Conservation (phyloP, 2,888 invertebrate genomes). For the Phalera bucephala region DNA sequence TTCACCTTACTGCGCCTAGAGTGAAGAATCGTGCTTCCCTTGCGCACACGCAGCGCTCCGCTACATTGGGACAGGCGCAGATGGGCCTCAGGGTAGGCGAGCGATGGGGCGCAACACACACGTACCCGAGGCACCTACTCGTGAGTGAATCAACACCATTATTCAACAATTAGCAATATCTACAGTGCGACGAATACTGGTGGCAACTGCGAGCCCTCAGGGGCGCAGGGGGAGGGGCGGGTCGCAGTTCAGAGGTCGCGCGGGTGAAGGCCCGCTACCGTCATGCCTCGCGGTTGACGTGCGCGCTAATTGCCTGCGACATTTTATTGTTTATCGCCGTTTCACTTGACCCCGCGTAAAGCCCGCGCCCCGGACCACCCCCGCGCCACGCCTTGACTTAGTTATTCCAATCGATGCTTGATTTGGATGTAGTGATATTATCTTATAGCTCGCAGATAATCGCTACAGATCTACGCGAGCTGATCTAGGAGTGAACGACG, state of each 20-base stretch:
- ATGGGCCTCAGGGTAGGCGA: too few relatives aligned
- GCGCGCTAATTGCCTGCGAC: neutral
- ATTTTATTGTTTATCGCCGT: neutral
- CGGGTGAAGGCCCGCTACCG: neutral
- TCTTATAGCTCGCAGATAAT: too few relatives aligned
- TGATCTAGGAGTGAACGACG: too few relatives aligned
- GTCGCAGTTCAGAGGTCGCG: neutral
- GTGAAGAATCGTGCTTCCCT: too few relatives aligned
- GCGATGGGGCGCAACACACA: too few relatives aligned
- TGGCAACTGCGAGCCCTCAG: neutral
- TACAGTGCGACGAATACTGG: neutral
- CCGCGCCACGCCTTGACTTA: neutral
- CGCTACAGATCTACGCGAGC: too few relatives aligned
- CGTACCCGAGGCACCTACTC: too few relatives aligned
- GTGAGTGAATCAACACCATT: neutral
- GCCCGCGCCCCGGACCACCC: neutral
- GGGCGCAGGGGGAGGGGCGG: neutral
- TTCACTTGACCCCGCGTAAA: neutral
- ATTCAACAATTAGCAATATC: neutral
- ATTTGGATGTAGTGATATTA: neutral
- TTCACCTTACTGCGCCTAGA: too few relatives aligned
- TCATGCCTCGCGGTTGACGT: neutral
- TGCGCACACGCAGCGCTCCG: too few relatives aligned
- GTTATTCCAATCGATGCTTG: neutral
- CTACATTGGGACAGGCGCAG: too few relatives aligned